phyloP scores from a whole-genome alignment of 2,113 vertebrate species.

The Porphyrio hochstetteri region DNA sequence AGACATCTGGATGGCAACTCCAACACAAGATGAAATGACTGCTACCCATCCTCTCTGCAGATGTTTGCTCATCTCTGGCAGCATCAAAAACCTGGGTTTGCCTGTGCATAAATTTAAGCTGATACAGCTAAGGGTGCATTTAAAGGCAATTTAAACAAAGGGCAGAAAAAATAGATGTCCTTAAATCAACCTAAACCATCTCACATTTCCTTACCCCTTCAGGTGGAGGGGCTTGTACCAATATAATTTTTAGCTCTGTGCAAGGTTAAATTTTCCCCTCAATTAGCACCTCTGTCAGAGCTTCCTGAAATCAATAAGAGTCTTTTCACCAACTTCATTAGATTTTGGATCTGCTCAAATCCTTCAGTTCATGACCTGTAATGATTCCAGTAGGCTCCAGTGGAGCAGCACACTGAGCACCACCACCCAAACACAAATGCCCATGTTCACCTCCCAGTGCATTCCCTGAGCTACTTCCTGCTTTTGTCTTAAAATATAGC shows the following conservation, averaged over 20 bases:
- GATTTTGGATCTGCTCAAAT: background rate
- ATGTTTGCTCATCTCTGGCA: background rate
- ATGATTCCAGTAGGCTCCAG: background rate
- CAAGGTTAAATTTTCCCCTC: background rate
- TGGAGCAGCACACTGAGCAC: background rate
- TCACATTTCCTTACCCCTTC: background rate
- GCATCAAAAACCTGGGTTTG: background rate
- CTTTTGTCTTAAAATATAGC: background rate
- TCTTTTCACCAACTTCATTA: background rate
- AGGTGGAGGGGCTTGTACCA: fast-evolving
- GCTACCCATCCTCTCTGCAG: background rate
- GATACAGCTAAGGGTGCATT: background rate
- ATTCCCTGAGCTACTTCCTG: background rate
- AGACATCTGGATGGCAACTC: background rate
- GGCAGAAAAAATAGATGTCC: background rate
- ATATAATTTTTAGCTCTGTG: background rate
- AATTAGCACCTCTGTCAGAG: background rate
- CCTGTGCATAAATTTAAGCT: background rate
- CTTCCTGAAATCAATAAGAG: background rate
- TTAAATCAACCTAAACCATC: background rate
- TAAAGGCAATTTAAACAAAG: background rate
- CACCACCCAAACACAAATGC: background rate
- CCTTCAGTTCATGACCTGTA: background rate
- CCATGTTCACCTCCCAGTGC: background rate
- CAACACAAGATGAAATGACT: background rate